Percentiles rank a stretch among this genome's conserved stretches.
Conservation (phyloP, 2,113 vertebrate species). For the Brachypodius melanocephalos region DNA sequence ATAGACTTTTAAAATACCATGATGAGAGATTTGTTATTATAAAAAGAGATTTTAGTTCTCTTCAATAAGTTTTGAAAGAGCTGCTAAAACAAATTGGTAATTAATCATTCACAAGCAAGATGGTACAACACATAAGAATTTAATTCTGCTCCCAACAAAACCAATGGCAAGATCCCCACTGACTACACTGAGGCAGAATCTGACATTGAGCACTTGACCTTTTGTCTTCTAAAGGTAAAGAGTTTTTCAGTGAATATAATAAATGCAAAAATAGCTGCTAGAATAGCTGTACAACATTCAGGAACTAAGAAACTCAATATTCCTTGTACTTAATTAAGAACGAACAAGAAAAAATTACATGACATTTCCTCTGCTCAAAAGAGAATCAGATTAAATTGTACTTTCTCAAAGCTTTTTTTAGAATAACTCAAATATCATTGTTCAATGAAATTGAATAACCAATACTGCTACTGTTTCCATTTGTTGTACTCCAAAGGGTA, state of each 20-base stretch:
- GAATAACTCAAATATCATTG: background rate
- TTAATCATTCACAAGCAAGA: background rate
- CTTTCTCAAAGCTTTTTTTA: background rate
- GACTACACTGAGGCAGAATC: background rate
- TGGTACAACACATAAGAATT: background rate
- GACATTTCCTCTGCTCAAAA: background rate
- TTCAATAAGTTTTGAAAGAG: background rate
- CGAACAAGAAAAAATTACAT: background rate
- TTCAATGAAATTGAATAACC: background rate
- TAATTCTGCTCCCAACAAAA: background rate
- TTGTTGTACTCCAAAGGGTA: background rate
- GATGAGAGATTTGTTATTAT: background rate
- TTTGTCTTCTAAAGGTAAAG: background rate
- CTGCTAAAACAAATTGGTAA: background rate
- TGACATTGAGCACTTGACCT: background rate
- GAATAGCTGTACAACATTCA: background rate
- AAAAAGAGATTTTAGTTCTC: background rate
- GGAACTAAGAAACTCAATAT: background rate
- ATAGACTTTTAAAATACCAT: rapidly evolving
- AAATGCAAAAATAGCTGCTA: background rate
- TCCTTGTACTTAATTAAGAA: background rate
- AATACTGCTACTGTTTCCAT: background rate
- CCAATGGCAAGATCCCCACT: background rate
- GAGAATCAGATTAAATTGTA: background rate
- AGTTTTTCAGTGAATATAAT: background rate